These are phyloP conservation scores for Leucania comma DNA, from an alignment of 2,888 invertebrate genomes.

Conservation along the genomic window DNA sequence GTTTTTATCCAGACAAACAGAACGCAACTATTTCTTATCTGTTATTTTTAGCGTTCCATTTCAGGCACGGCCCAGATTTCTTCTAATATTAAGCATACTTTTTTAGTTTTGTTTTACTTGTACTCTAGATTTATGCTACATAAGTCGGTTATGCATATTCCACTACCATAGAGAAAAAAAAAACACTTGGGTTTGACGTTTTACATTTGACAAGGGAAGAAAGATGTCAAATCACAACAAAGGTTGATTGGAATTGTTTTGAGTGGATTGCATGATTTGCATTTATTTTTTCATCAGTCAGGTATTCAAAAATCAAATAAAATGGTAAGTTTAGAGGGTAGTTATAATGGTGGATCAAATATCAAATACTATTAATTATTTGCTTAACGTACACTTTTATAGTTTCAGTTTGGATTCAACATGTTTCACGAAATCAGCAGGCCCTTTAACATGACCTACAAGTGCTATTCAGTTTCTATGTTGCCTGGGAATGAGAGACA, in stretches of 20 bases:
- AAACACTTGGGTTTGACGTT: neutral
- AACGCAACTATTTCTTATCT: constrained; percentile 26
- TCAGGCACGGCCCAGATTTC: neutral
- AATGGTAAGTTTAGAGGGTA: constrained; percentile 72
- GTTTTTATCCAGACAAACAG: too few species aligned
- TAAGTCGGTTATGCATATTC: neutral
- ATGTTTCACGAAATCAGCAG: constrained; percentile 96
- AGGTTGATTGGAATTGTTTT: constrained; percentile 64
- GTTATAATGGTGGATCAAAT: constrained; percentile 46
- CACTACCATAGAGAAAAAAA: neutral
- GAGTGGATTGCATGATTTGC: constrained; percentile 76
- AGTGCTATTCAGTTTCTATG: constrained; percentile 98
- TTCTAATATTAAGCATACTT: neutral
- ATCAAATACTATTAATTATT: constrained; percentile 51
- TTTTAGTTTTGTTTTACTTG: constrained; percentile 3
- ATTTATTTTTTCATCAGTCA: constrained; percentile 70
- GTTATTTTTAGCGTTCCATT: neutral
- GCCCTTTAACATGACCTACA: constrained; percentile 95
- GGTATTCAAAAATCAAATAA: constrained; percentile 63
- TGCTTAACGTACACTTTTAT: constrained; percentile 75
- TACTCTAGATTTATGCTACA: neutral
- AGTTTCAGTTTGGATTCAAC: constrained; percentile 96
- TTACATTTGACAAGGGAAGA: neutral
- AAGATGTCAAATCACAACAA: constrained; percentile 65
- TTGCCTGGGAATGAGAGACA: constrained; percentile 97